Base-by-base conservation (phyloP, 37 sponge, comb jelly and placozoan genomes). In the Geodia barretti region DNA sequence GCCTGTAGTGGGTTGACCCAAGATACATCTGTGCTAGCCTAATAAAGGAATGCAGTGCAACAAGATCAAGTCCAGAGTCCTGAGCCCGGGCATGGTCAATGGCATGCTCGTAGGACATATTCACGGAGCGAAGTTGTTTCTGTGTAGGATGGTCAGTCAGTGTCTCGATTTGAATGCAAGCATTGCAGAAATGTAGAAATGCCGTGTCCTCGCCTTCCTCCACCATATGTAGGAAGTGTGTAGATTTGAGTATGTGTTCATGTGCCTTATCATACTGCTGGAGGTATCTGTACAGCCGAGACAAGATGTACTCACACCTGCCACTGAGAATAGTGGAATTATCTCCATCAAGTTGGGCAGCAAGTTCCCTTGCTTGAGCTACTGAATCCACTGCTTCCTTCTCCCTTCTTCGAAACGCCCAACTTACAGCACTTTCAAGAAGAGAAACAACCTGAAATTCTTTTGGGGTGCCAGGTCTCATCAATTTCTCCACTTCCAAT, bases 31-130 rank as follows among this genome's bases (percentile, higher is more conserved):
- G 75, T 20, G 75, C 75, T 17, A 74, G 75, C 58, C 75, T n/a
- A 8, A 74, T 74, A 11, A 4, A 2, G 20, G 75, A 43, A 28
- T 74, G 75, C 1, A 60, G 58, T 28, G 74, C 70, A 31, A 60
- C 65, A 1, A 68, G 47, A 69, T 69, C 70, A 38, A 62, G 58
- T 11, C 82, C 82, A 43, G n/a, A 68, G 9, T 81, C 82, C 1
- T 59, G 71, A 71, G 20, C 7, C 4, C 73, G 32, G n/a, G 67
- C 70, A 41, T 41, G 23, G 24, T 39, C 39, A 37, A 69, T 62
- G 20, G 68, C 71, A 1, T 8, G 30, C 32, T 47, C 72, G 1
- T 43, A 70, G 1, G 63, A 8, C n/a, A 14, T 26, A 14, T 58
- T 47, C 11, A 60, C 75, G 21, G 1, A 9, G 8, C 58, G 47